Conservation (phyloP, 2,113 vertebrate genomes). For the Oceanodroma tethys region DNA sequence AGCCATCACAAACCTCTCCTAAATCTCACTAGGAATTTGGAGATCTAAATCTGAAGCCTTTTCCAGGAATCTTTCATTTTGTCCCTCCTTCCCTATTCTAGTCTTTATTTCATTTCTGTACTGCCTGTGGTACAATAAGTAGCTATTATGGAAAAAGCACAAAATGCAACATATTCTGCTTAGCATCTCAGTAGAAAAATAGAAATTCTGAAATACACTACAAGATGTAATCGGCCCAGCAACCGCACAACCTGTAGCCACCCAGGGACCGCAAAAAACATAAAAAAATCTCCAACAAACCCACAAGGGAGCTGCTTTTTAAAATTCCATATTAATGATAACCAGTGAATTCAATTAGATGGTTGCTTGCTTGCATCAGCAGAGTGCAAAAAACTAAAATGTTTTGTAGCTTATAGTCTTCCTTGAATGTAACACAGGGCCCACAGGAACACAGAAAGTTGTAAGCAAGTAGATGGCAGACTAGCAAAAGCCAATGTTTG, state of each 20-base stretch:
- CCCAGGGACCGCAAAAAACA: background rate
- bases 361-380: background rate
- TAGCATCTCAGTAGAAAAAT: background rate
- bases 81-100: background rate
- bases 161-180: background rate
- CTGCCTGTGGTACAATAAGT: background rate
- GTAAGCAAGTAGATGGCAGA: background rate
- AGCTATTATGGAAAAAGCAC: background rate
- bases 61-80: background rate
- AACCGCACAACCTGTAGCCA: background rate
- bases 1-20: background rate
- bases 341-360: background rate
- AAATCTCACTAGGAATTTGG: background rate
- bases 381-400: background rate
- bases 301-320: background rate
- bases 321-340: background rate
- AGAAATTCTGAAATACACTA: background rate
- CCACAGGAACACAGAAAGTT: background rate
- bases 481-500: background rate
- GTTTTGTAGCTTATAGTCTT: background rate
- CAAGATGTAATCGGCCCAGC: background rate
- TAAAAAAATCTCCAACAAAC: background rate
- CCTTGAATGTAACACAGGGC: background rate
- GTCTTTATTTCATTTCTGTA: background rate
- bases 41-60: background rate